Conservation (phyloP, 2,888 invertebrate genomes). For the Sinelater perroti region DNA sequence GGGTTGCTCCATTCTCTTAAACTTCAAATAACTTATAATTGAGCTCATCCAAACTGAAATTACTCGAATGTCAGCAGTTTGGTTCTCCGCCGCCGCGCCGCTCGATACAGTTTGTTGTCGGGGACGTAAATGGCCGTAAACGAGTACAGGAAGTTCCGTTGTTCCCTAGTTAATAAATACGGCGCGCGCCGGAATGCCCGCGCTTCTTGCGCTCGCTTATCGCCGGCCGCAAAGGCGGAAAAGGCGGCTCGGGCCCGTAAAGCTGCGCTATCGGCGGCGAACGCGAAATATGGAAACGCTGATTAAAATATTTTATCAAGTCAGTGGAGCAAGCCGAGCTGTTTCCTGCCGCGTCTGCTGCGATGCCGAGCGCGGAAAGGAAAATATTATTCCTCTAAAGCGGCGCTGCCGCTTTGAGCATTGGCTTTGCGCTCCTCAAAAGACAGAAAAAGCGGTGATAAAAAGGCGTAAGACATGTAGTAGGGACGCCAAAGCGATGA, state of each 20-base stretch:
- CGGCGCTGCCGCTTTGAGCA: constrained; percentile 53
- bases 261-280: constrained; percentile 47
- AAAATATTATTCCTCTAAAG: constrained; percentile 55
- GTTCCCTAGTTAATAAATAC: constrained; percentile 32
- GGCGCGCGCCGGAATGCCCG: constrained; percentile 21
- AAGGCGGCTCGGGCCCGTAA: constrained; percentile 39
- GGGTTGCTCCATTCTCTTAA: constrained; percentile 26
- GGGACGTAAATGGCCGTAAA: constrained; percentile 29
- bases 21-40: constrained; percentile 36
- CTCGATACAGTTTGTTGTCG: constrained; percentile 32
- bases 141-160: constrained; percentile 31
- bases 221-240: constrained; percentile 30
- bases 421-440: constrained; percentile 48
- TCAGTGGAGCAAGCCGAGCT: constrained; percentile 50
- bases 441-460: constrained; percentile 44
- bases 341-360: constrained; percentile 46
- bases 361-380: constrained; percentile 46
- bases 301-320: constrained; percentile 57
- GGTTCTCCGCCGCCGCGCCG: constrained; percentile 21
- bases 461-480: constrained; percentile 46
- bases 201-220: constrained; percentile 30
- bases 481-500: constrained; percentile 38
- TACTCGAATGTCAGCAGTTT: constrained; percentile 31
- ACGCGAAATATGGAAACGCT: constrained; percentile 53
- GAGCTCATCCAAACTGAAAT: constrained; percentile 33